Evolutionary conservation across 2,113 vertebrate species (phyloP).

Genomic region (Tauraco erythrolophus): DNA sequence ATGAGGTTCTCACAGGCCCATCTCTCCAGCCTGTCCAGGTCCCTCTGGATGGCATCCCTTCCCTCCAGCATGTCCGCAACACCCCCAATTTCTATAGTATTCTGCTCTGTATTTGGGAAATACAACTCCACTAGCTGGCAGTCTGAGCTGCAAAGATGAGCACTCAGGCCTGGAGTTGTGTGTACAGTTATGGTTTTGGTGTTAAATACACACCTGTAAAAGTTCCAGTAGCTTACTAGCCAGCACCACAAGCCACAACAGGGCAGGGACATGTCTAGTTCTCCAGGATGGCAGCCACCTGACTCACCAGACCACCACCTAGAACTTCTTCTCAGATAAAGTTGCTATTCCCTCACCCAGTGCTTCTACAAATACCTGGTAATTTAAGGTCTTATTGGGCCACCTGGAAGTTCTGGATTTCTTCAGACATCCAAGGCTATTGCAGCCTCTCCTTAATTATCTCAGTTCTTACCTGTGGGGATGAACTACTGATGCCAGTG

Average conservation of each 20-base stretch:
- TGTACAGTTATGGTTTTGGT: too few relatives aligned
- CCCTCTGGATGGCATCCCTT: too few relatives aligned
- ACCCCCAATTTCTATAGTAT: neutral
- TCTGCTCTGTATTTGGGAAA: neutral
- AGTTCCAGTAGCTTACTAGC: neutral
- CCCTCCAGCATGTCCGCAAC: too few relatives aligned
- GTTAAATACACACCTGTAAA: neutral
- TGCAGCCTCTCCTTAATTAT: neutral
- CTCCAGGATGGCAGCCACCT: neutral
- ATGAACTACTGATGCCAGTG: neutral
- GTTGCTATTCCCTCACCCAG: neutral
- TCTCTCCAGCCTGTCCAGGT: too few relatives aligned
- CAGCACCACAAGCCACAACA: neutral
- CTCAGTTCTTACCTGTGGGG: neutral
- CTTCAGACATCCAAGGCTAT: neutral
- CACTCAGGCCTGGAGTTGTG: neutral
- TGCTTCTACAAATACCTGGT: neutral
- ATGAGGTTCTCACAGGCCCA: too few relatives aligned
- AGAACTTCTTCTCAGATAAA: neutral
- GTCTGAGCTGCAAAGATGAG: neutral
- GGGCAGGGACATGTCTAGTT: neutral
- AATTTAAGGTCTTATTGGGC: neutral
- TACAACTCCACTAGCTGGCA: neutral
- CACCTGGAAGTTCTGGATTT: neutral
- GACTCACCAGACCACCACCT: conserved; percentile 34